Base-by-base conservation (phyloP, 2,797 vertebrate genomes). In the Chaenodraco wilsoni region DNA sequence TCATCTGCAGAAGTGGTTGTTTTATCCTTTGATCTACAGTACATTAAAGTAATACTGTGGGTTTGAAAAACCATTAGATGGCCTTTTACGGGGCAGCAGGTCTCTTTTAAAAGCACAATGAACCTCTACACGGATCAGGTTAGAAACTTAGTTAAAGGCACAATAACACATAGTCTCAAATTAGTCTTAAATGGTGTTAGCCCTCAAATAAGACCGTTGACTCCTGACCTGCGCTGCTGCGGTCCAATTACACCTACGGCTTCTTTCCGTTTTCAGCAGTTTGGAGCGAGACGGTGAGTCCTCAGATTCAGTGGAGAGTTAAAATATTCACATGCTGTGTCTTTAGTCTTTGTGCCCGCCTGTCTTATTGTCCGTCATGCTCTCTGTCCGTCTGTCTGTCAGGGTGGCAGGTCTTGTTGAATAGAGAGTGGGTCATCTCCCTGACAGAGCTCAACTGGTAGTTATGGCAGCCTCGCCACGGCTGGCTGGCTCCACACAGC, bases 391-490 rank as follows among this genome's bases (percentile, higher is more conserved):
- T 84, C 84, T 69, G 79, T 89, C 85, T 69, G 87, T 92, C 89
- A 86, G 85, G 43, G 81, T 84, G 87, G 86, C 88, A 84, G 85
- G 72, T 84, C 89, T 90, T 84, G 88, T 89, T 89, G 89, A 90
- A 88, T 86, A 84, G 80, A 86, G 88, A 89, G 88, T 70, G 87
- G 91, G 90, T 91, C 90, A 84, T 90, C 87, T 92, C 85, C 81
- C 87, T 93, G 93, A 93, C 93, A 92, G 92, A 87, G 84, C 91
- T 91, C 91, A 89, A 87, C 87, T 85, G 90, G 88, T 94, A 91
- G 91, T 92, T 92, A 90, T 93, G 91, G 90, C 89, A 92, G 92
- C 87, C 77, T 88, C 57, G 82, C 79, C 81, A 92, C 82, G 88
- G 89, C 87, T 93, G 88, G 88, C 88, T 93, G 92, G 76, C 80